phyloP scores from a whole-genome alignment of 2,113 vertebrate species.

The Gymnarchus niloticus region DNA sequence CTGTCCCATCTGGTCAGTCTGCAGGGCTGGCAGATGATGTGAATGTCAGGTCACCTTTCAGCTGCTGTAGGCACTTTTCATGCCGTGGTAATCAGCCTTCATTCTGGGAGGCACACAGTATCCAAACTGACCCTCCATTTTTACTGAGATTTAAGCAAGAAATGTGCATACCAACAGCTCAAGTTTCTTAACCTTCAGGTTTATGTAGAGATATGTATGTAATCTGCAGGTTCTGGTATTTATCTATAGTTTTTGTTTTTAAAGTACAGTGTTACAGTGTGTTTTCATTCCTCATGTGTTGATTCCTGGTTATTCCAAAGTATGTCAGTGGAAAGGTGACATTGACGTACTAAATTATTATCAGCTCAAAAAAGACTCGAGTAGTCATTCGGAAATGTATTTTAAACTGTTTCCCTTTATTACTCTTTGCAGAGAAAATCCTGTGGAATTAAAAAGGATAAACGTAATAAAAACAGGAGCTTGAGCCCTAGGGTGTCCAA shows the following conservation, averaged over 20 bases:
- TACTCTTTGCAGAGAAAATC: background rate
- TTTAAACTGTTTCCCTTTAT: background rate
- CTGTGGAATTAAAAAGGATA: background rate
- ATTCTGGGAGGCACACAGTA: background rate
- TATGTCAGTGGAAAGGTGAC: background rate
- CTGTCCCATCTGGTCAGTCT: background rate
- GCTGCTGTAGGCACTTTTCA: background rate
- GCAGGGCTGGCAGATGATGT: background rate
- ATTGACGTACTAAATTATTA: background rate
- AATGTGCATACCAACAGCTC: too few relatives aligned
- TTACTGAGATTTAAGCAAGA: background rate
- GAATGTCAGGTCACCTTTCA: background rate
- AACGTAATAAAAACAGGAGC: background rate
- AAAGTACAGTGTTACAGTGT: background rate
- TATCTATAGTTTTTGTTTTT: background rate
- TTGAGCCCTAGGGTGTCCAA: background rate
- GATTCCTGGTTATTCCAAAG: background rate
- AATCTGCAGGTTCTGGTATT: too few relatives aligned
- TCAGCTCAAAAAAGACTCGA: background rate
- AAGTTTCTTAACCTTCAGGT: too few relatives aligned
- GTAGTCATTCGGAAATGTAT: background rate
- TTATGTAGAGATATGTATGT: too few relatives aligned
- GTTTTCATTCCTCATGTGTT: background rate
- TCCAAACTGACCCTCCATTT: background rate
- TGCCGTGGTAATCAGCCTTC: background rate